Evolutionary conservation across 2,888 invertebrate genomes (phyloP).

Genomic region (Pharmacophagus antenor): DNA sequence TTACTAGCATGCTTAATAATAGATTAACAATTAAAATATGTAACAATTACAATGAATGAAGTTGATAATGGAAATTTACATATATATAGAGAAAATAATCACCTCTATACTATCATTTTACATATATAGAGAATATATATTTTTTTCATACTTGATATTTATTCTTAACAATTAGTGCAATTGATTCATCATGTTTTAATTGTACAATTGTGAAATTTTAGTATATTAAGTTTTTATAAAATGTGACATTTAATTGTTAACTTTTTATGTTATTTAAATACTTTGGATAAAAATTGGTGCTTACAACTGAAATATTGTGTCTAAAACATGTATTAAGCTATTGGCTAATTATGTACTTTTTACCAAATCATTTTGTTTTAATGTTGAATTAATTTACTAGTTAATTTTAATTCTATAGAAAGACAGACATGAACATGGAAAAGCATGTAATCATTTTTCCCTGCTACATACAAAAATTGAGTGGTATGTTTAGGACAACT

Average conservation of each 20-base stretch:
- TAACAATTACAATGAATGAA: conserved; percentile 42
- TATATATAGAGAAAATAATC: conserved; percentile 19
- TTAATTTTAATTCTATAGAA: background rate
- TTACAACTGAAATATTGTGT: conserved; percentile 35
- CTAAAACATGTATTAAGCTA: conserved; percentile 24
- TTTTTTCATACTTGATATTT: conserved; percentile 39
- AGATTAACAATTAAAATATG: conserved; percentile 42
- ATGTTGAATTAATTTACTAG: background rate
- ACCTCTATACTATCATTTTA: conserved; percentile 13
- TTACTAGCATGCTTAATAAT: conserved; percentile 52
- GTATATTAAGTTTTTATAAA: conserved; percentile 44
- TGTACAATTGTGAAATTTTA: conserved; percentile 55
- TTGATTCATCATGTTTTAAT: conserved; percentile 54
- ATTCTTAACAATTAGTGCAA: conserved; percentile 64
- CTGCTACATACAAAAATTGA: too few relatives aligned
- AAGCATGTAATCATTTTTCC: too few relatives aligned
- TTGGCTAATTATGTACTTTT: conserved; percentile 3
- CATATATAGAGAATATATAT: too few relatives aligned
- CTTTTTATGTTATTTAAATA: conserved; percentile 33
- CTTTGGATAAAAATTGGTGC: conserved; percentile 35
- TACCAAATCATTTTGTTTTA: background rate
- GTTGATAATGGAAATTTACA: conserved; percentile 49
- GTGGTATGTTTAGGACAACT: too few relatives aligned
- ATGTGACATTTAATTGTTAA: conserved; percentile 56
- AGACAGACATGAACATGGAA: background rate